Evolutionary conservation across 2,113 vertebrate genomes (phyloP).

Genomic region (Aegotheles bennettii): DNA sequence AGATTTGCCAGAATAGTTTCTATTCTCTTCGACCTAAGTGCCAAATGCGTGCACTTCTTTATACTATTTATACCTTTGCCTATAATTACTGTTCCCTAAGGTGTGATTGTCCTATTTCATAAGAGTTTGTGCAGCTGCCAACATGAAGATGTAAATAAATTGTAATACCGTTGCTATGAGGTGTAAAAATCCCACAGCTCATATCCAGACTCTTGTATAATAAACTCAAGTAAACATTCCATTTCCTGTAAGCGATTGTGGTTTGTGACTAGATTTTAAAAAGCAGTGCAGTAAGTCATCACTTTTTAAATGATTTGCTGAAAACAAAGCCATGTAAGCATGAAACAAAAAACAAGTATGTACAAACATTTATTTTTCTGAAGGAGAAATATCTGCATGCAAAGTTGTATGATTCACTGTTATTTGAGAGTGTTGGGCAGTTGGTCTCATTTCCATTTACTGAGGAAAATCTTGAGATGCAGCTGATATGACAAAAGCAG

Average conservation of each 20-base stretch:
- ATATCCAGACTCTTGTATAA: constrained; percentile 86
- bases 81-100: constrained; percentile 85
- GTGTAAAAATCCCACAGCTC: constrained; percentile 87
- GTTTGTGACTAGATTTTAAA: constrained; percentile 82
- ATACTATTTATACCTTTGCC: constrained; percentile 86
- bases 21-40: constrained; percentile 79
- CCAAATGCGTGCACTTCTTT: constrained; percentile 76
- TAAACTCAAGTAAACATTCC: constrained; percentile 90
- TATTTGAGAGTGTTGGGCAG: neutral
- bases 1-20: constrained; percentile 74
- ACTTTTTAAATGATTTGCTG: constrained; percentile 71
- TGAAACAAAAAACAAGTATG: neutral
- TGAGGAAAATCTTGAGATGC: neutral
- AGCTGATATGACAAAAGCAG: neutral
- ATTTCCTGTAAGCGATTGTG: constrained; percentile 90
- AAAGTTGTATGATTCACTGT: neutral
- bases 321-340: constrained; percentile 75
- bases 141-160: constrained; percentile 95
- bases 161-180: constrained; percentile 90
- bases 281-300: constrained; percentile 77
- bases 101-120: constrained; percentile 87
- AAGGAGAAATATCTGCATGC: neutral
- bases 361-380: neutral
- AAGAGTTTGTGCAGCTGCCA: constrained; percentile 90
- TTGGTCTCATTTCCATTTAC: neutral